Conservation (phyloP, 2,113 vertebrate species). For the Nothocercus julius region DNA sequence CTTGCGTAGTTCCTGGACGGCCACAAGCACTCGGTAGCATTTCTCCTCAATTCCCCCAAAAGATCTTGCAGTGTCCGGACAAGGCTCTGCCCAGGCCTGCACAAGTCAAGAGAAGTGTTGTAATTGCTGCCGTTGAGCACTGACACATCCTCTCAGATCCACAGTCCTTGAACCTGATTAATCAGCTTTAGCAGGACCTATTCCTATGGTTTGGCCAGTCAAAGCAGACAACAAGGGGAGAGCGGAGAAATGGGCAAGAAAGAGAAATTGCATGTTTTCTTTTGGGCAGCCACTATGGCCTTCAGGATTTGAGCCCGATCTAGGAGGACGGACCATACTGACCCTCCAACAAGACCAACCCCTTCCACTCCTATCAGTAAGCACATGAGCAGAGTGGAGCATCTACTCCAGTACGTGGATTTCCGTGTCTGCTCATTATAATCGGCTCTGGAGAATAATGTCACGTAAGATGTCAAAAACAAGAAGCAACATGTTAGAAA, state of each 20-base stretch:
- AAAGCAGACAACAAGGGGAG: neutral
- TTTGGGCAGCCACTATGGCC: neutral
- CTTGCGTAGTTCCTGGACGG: neutral
- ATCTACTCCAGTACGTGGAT: neutral
- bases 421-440: neutral
- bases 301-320: neutral
- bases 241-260: neutral
- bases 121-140: accelerated
- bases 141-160: neutral
- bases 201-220: neutral
- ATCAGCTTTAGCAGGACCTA: neutral
- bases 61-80: neutral
- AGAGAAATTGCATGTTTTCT: neutral
- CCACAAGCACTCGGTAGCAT: neutral
- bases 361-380: neutral
- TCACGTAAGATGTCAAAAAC: constrained; percentile 65
- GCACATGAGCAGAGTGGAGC: accelerated
- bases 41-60: neutral
- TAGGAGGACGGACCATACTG: neutral
- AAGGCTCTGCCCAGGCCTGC: neutral
- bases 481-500: constrained; percentile 62
- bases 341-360: neutral
- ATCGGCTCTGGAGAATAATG: constrained; percentile 29
- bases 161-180: neutral
- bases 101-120: neutral